phyloP scores from a whole-genome alignment of 2,797 vertebrate species.

The Notolepis coatsorum region DNA sequence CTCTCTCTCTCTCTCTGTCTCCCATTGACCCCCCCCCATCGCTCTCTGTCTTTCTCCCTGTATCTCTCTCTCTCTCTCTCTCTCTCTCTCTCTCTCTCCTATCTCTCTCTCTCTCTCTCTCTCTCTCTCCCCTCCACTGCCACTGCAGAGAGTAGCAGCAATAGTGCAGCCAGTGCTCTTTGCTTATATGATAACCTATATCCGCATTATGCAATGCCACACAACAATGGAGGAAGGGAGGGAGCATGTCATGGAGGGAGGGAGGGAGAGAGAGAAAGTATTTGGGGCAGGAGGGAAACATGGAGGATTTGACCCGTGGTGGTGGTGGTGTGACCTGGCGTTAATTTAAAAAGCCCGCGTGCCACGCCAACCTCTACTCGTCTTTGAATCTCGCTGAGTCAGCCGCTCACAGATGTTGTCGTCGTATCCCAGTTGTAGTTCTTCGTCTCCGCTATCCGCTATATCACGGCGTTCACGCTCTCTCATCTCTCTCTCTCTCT shows the following conservation, averaged over 20 bases:
- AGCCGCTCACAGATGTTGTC: neutral
- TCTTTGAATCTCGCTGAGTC: slow-evolving; percentile 1
- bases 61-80: slow-evolving; percentile 16
- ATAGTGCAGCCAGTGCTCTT: slow-evolving; percentile 11
- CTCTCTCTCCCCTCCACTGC: neutral
- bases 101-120: neutral
- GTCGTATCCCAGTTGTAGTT: slow-evolving; percentile 1
- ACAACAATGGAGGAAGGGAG: neutral
- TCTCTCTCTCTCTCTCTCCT: slow-evolving; percentile 3
- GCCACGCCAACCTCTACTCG: slow-evolving; percentile 11
- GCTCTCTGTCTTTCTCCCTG: neutral
- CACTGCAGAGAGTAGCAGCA: neutral
- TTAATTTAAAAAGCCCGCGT: slow-evolving; percentile 11
- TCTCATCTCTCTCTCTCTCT: too few relatives aligned
- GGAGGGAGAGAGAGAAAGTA: neutral
- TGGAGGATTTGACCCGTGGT: neutral
- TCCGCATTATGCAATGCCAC: slow-evolving; percentile 37
- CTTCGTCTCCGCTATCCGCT: neutral
- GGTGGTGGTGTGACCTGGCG: too few relatives aligned
- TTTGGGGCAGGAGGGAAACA: too few relatives aligned
- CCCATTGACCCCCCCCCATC: neutral
- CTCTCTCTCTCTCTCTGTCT: neutral
- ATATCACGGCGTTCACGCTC: slow-evolving; percentile 6
- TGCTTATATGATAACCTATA: slow-evolving; percentile 48
- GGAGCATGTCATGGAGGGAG: neutral